Conservation (phyloP, 2,797 vertebrate species). For the Sardinella longiceps region DNA sequence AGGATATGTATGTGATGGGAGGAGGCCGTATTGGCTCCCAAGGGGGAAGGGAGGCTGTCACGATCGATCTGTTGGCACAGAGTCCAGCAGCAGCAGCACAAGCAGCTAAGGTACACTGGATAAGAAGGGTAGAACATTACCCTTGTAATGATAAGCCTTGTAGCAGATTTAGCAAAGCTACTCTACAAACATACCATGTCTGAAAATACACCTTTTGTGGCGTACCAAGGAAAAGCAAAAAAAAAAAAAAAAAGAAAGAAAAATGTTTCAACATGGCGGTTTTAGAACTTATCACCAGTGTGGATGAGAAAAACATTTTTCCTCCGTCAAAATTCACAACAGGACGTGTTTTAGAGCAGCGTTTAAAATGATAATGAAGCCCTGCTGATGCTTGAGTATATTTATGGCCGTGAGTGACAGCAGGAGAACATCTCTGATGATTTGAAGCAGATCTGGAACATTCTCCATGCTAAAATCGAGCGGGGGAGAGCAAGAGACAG, state of each 20-base stretch:
- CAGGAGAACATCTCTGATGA: neutral
- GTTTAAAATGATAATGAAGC: conserved; percentile 27
- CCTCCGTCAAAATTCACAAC: neutral
- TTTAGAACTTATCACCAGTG: neutral
- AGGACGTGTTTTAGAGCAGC: conserved; percentile 17
- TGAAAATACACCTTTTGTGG: neutral
- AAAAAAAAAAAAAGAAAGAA: too few relatives aligned
- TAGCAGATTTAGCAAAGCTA: neutral
- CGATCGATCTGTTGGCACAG: neutral
- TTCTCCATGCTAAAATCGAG: conserved; percentile 38
- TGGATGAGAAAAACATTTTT: neutral
- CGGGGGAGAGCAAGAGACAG: conserved; percentile 9
- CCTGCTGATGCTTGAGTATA: neutral
- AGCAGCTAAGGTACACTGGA: neutral
- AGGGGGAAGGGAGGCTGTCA: neutral
- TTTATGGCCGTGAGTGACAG: conserved; percentile 23
- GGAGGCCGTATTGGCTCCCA: neutral
- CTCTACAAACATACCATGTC: neutral
- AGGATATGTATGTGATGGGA: neutral
- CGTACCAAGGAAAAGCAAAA: neutral
- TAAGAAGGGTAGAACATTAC: neutral
- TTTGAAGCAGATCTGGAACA: conserved; percentile 23
- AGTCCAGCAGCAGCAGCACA: neutral
- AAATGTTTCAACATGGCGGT: neutral
- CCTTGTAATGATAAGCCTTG: neutral